These are phyloP conservation scores for Pollachius pollachius DNA, from an alignment of 2,113 vertebrate species.

Conservation along the genomic window DNA sequence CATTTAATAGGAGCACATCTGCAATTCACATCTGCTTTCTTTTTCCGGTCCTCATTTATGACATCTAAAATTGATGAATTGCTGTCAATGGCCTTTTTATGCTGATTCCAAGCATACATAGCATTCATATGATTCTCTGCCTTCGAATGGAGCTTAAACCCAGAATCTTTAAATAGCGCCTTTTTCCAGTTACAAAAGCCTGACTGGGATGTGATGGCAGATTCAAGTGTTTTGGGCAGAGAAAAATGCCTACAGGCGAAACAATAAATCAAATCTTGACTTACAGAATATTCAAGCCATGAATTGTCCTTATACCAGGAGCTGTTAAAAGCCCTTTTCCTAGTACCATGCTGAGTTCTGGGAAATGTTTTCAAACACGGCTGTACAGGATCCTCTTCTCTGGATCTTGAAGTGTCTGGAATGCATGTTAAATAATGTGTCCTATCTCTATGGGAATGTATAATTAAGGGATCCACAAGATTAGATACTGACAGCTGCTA, in stretches of 20 bases:
- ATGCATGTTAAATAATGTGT: too few species aligned
- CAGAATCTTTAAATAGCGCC: conserved; percentile 15
- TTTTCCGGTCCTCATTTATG: too few species aligned
- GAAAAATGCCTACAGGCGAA: conserved; percentile 11
- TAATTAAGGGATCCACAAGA: conserved; percentile 8
- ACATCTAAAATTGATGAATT: too few species aligned
- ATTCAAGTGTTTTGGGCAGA: conserved; percentile 12
- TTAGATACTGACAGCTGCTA: conserved; percentile 14
- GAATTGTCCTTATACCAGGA: conserved; percentile 19
- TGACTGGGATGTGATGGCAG: conserved; percentile 19
- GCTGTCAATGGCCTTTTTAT: too few species aligned
- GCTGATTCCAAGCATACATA: too few species aligned
- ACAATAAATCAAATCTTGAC: conserved; percentile 18
- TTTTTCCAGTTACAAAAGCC: conserved; percentile 18
- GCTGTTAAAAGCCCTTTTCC: conserved; percentile 23
- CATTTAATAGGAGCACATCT: too few species aligned
- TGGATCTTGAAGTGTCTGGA: too few species aligned
- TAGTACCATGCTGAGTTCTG: conserved; percentile 9
- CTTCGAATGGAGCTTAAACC: too few species aligned
- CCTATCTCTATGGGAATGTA: not conserved
- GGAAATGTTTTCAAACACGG: conserved; percentile 20
- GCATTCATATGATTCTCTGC: too few species aligned
- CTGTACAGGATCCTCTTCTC: too few species aligned
- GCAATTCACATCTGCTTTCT: too few species aligned
- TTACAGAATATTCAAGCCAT: conserved; percentile 23